phyloP scores from a whole-genome alignment of 2,797 vertebrate genomes.

The Morus bassanus region DNA sequence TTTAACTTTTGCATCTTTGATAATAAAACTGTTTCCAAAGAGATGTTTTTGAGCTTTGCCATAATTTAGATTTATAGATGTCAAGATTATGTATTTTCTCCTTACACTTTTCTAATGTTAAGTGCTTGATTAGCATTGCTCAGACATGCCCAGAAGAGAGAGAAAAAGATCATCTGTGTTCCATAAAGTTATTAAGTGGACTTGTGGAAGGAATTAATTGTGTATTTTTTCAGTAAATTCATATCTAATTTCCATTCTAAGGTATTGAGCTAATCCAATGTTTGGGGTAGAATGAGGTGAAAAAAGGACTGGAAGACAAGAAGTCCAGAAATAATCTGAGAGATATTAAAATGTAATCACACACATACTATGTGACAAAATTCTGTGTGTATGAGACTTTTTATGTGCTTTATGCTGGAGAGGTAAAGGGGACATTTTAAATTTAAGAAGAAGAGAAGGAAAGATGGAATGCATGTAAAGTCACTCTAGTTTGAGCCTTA shows the following conservation, averaged over 20 bases:
- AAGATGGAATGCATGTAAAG: background rate
- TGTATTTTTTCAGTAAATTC: background rate
- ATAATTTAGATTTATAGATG: background rate
- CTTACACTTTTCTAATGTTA: background rate
- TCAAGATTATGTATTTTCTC: background rate
- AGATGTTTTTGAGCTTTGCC: background rate
- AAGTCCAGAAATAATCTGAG: background rate
- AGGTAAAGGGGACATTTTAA: background rate
- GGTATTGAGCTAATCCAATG: background rate
- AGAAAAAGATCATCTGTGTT: background rate
- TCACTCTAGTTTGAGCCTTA: background rate
- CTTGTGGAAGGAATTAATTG: background rate
- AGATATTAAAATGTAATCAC: background rate
- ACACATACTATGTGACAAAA: background rate
- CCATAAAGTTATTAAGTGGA: background rate
- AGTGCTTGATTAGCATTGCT: background rate
- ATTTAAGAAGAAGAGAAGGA: background rate
- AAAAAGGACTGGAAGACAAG: background rate
- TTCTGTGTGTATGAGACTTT: background rate
- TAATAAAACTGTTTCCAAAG: background rate
- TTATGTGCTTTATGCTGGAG: background rate
- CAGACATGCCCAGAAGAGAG: background rate
- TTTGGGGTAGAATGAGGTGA: background rate
- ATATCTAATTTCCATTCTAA: background rate
- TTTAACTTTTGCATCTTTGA: background rate